Percentiles rank a stretch among this genome's conserved stretches.
Evolutionary conservation across 2,113 vertebrate species (phyloP).

Genomic region (Procavia capensis): DNA sequence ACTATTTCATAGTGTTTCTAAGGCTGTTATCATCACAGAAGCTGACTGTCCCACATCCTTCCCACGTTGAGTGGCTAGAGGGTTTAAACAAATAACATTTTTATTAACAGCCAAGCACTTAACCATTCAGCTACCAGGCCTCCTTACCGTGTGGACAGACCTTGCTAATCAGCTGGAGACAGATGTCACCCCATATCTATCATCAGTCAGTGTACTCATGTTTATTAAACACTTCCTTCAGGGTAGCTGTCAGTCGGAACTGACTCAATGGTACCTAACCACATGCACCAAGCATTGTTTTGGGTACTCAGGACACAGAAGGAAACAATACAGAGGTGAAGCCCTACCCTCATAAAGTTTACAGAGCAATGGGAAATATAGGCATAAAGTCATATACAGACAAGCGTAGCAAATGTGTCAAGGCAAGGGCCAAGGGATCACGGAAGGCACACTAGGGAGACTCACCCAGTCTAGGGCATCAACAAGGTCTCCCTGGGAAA

Average conservation of each 20-base stretch:
- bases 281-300: not conserved
- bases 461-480: not conserved
- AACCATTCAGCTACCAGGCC: not conserved
- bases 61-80: not conserved
- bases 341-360: not conserved
- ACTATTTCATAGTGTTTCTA: not conserved
- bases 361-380: not conserved
- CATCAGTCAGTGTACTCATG: fast-evolving
- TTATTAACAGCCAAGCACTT: not conserved
- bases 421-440: not conserved
- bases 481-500: not conserved
- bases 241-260: no score
- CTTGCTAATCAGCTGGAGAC: not conserved
- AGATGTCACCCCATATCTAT: not conserved
- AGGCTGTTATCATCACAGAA: not conserved
- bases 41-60: not conserved
- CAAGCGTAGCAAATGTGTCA: not conserved
- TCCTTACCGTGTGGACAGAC: not conserved
- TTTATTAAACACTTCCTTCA: not conserved
- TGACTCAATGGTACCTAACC: no score
- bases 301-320: not conserved
- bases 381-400: not conserved
- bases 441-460: no score
- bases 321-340: not conserved
- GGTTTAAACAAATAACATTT: not conserved